Base-by-base conservation (phyloP, 2,888 invertebrate genomes). In the Priocnemis perturbator region DNA sequence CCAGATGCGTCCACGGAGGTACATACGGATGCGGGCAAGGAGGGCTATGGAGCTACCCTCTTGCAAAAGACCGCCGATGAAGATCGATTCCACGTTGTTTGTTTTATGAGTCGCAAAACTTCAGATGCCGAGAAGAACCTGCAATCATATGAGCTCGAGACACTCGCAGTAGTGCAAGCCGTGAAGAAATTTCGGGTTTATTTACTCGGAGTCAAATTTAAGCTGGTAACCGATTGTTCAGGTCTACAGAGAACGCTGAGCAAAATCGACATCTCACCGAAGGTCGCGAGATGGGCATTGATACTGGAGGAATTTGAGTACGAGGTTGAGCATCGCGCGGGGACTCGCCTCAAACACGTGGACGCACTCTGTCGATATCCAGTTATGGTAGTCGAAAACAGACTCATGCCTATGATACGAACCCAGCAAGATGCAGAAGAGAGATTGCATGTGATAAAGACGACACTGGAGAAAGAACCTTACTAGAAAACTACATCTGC, bases 311-410 rank as follows among this genome's bases (percentile, higher is more conserved):
- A 64, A 3, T 58, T 58, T 14, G n/a, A 44, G 3, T 53, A 48
- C n/a, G 23, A 19, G 19, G 23, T 60, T 5, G 57, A 57, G n/a
- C 57, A 67, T 21, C 60, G 58, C 14, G 23, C 60, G 4, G 48
- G 30, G 21, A 67, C 23, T 14, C 57, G 50, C 20, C 60, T 57
- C 47, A 15, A 48, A 11, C 61, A 67, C 19, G 60, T 67, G n/a
- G 52, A 61, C 19, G 53, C 60, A 2, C 45, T 65, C 19, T 45
- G 44, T 20, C 59, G 60, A 2, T 26, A 55, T 15, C 45, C 65
- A 0, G 3, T 60, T 4, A 26, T 60, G 2, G 55, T 55, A 21
- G n/a, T 45, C 20, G 47, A 60, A 17, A 55, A 65, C 11, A 47
- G 57, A 7, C 15, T 64, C 9, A 37, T 0, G 3, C 48, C 58